phyloP scores from a whole-genome alignment of 2,888 invertebrate genomes.

The Bruchidius siliquastri region DNA sequence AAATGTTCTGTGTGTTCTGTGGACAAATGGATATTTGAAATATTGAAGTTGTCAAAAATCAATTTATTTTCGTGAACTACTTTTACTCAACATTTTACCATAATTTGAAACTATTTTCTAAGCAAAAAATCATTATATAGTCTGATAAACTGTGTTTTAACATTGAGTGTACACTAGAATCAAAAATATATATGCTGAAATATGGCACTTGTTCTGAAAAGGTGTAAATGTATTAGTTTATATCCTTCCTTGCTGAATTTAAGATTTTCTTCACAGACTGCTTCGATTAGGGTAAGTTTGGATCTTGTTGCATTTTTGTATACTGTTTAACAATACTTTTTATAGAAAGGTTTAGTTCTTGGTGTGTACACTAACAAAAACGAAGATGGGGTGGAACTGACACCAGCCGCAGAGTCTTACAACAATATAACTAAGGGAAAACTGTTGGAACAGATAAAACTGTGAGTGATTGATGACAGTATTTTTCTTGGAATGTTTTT shows the following conservation, averaged over 20 bases:
- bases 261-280: slow-evolving; percentile 22
- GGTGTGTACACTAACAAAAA: slow-evolving; percentile 51
- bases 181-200: slow-evolving; percentile 5
- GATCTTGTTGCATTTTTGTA: not conserved
- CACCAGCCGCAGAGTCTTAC: slow-evolving; percentile 49
- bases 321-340: slow-evolving; percentile 3
- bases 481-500: not conserved
- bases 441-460: slow-evolving; percentile 47
- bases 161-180: not conserved
- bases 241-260: slow-evolving; percentile 22
- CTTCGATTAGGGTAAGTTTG: slow-evolving; percentile 24
- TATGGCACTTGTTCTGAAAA: slow-evolving; percentile 23
- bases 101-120: not conserved
- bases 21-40: not conserved
- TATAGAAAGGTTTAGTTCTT: slow-evolving; percentile 53
- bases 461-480: slow-evolving; percentile 49
- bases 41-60: not conserved
- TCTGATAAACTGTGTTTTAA: not conserved
- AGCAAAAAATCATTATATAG: not conserved
- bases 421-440: slow-evolving; percentile 49
- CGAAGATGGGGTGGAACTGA: slow-evolving; percentile 45
- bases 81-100: not conserved
- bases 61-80: not conserved
- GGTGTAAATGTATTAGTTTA: slow-evolving; percentile 35
- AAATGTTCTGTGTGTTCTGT: not conserved